Conservation (phyloP, 1,140 invertebrate genomes). For the Rhysida immarginata region DNA sequence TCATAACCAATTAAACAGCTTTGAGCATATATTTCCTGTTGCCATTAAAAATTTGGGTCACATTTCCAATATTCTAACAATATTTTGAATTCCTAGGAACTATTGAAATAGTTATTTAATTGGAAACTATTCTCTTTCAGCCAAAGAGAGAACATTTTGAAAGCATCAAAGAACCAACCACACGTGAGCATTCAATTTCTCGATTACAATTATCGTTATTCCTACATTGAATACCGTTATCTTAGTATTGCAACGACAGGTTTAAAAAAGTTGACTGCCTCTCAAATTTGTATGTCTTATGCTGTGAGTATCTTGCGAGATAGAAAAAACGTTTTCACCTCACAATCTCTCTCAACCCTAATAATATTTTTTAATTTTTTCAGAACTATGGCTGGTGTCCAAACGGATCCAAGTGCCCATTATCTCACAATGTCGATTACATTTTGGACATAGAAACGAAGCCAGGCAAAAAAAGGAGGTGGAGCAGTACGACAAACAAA, state of each 20-base stretch:
- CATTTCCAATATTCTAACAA: no score
- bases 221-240: background rate
- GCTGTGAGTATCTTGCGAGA: background rate
- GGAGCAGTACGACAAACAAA: conserved; percentile 4
- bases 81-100: no score
- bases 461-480: conserved; percentile 12
- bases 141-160: conserved; percentile 7
- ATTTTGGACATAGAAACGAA: conserved; percentile 20
- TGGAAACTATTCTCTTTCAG: background rate
- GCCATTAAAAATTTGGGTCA: no score
- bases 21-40: no score
- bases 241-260: conserved; percentile 1
- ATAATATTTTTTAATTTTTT: conserved; percentile 11
- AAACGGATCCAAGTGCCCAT: conserved; percentile 20
- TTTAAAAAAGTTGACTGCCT: background rate
- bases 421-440: conserved; percentile 29
- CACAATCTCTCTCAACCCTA: background rate
- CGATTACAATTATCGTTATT: background rate
- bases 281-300: background rate
- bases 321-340: conserved; percentile 8
- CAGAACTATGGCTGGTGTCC: conserved; percentile 32
- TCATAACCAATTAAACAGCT: no score
- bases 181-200: conserved; percentile 13
- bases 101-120: background rate
- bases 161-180: conserved; percentile 17